Evolutionary conservation across 1,140 invertebrate species (phyloP).

Genomic region (Sminthurinus signatus): DNA sequence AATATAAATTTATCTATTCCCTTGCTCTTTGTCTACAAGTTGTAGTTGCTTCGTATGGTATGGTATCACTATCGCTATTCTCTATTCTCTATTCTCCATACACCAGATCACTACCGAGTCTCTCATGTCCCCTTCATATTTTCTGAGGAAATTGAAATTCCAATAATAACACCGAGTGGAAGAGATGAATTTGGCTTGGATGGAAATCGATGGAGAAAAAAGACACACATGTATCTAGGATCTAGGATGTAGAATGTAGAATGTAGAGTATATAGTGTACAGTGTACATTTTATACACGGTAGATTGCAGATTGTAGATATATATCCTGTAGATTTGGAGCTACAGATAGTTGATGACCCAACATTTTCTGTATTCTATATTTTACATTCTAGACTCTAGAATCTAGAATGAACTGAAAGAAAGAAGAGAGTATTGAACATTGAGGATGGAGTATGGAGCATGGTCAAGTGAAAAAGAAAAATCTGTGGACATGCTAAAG

Average conservation of each 20-base stretch:
- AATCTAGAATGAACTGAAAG: background rate
- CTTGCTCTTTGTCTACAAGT: too few species aligned
- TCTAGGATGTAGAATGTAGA: too few species aligned
- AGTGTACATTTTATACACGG: too few species aligned
- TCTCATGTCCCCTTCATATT: constrained; percentile 1
- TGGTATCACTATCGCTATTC: too few species aligned
- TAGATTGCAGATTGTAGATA: too few species aligned
- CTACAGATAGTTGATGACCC: background rate
- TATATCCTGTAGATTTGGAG: too few species aligned
- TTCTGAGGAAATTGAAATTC: constrained; percentile 29
- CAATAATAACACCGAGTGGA: constrained; percentile 29
- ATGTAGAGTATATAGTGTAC: too few species aligned
- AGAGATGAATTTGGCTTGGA: constrained; percentile 23
- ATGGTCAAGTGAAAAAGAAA: constrained; percentile 11
- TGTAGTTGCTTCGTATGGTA: too few species aligned
- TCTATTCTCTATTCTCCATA: background rate
- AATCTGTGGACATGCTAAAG: too few species aligned
- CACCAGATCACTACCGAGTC: too few species aligned
- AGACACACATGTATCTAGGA: background rate
- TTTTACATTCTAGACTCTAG: too few species aligned
- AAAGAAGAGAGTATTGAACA: background rate
- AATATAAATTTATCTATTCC: too few species aligned
- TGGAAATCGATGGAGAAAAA: background rate
- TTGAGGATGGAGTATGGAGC: background rate
- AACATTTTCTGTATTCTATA: background rate